Base-by-base conservation (phyloP, 1,140 invertebrate genomes). In the Solenopsis fugax region DNA sequence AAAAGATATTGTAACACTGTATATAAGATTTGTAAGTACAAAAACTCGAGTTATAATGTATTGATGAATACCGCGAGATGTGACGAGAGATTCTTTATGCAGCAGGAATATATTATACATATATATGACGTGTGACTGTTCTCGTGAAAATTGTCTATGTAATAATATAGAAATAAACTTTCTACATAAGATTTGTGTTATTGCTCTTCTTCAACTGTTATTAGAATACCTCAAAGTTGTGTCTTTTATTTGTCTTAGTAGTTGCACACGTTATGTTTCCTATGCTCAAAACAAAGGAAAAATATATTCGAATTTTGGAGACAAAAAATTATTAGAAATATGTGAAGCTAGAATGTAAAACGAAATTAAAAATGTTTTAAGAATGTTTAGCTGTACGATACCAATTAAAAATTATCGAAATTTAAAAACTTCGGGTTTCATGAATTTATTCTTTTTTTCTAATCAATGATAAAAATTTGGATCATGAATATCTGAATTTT, bases 11-110 rank as follows among this genome's bases (percentile, higher is more conserved):
- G 65, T 85, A 81, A 87, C 34, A 67, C 29, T 91, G 89, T 90
- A 90, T 41, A 90, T 90, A 90, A 60, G 56, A 85, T 77, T 81
- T 90, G 89, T 90, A 90, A 90, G 88, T 90, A 90, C 76, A 89
- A 54, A 78, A 64, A 18, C 24, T 64, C 21, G 41, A 75, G 52
- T 69, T 80, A 69, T 65, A 80, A 62, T 37, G 62, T 48, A 85
- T 69, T 85, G 24, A 86, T 80, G 41, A 78, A 50, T 34, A 88
- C 12, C 34, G 67, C 45, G 56, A 52, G 21, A 50, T 69, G n/a
- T 34, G 50, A 85, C 37, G 37, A 67, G n/a, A 13, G 67, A 75
- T 21, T 71, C 64, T 56, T 54, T 34, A 69, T 10, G 37, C 10
- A 41, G 67, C 56, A 86, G 12, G 21, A 50, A 88, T 52, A 52